Percentiles rank a stretch among this genome's conserved stretches.
These are phyloP conservation scores for Drosophila azteca DNA, from an alignment of 1,140 invertebrate genomes.

Conservation along the genomic window DNA sequence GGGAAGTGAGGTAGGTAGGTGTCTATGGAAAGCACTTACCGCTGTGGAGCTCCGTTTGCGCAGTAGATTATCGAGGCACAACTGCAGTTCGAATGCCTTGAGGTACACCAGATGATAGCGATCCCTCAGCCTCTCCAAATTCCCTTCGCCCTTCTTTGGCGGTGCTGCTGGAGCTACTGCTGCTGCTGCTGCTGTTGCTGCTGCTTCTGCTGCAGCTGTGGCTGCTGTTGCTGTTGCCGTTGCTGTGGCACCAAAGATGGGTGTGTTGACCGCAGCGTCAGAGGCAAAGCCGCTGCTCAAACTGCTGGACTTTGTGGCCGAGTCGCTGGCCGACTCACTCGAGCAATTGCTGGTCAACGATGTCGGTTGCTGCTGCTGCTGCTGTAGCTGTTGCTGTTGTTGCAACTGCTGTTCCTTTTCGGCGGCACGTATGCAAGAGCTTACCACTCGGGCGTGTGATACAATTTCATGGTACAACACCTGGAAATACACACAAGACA, in stretches of 20 bases:
- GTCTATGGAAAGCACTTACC: conserved; percentile 59
- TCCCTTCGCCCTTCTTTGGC: conserved; percentile 68
- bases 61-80: conserved; percentile 88
- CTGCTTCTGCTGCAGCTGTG: conserved; percentile 42
- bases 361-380: conserved; percentile 62
- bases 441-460: conserved; percentile 89
- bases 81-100: conserved; percentile 94
- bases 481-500: conserved; percentile 84
- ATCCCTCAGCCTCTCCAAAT: conserved; percentile 88
- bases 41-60: conserved; percentile 75
- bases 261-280: conserved; percentile 30
- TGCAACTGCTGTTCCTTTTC: conserved; percentile 70
- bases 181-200: conserved; percentile 80
- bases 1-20: not conserved
- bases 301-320: conserved; percentile 65
- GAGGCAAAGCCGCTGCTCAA: conserved; percentile 72
- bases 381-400: conserved; percentile 47
- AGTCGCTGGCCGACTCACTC: conserved; percentile 76
- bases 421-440: conserved; percentile 85
- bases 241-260: conserved; percentile 55
- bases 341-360: conserved; percentile 76
- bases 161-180: conserved; percentile 20
- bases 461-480: conserved; percentile 90
- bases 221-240: conserved; percentile 84
- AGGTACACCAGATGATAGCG: conserved; percentile 95